These are phyloP conservation scores for Dicrurus megarhynchus DNA, from an alignment of 2,113 vertebrate genomes.

Conservation along the genomic window DNA sequence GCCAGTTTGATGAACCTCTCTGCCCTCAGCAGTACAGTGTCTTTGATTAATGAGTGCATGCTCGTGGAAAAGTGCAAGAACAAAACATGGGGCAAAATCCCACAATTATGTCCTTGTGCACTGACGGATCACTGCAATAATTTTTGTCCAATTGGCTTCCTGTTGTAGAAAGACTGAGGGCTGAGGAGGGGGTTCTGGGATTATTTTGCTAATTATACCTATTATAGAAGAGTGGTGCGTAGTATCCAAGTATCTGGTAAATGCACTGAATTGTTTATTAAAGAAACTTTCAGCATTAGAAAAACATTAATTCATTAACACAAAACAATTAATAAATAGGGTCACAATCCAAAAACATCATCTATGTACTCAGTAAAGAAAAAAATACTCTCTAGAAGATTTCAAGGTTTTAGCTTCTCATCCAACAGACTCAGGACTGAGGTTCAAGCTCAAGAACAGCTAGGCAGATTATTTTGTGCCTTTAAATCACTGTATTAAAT, in stretches of 20 bases:
- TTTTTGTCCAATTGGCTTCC: constrained; percentile 45
- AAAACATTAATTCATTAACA: neutral
- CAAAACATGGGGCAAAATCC: constrained; percentile 74
- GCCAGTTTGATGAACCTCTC: constrained; percentile 92
- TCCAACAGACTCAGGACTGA: neutral
- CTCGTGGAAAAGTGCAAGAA: constrained; percentile 79
- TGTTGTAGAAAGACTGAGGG: neutral
- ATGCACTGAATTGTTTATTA: neutral
- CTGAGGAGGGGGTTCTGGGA: neutral
- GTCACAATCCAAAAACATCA: neutral
- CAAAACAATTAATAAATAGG: neutral
- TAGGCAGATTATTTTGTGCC: neutral
- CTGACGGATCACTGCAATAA: constrained; percentile 28
- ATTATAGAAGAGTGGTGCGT: no score
- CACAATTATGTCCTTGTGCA: constrained; percentile 69
- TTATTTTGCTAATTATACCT: neutral
- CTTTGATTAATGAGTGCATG: constrained; percentile 90
- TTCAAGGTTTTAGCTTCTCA: neutral
- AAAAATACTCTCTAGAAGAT: neutral
- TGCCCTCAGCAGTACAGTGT: constrained; percentile 84
- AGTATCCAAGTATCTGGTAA: neutral
- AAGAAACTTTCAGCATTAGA: neutral
- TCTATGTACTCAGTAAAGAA: neutral
- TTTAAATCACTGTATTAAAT: neutral
- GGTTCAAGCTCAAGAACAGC: neutral